Evolutionary conservation across 2,797 vertebrate species (phyloP).

Genomic region (Alcedo quadribrachys): DNA sequence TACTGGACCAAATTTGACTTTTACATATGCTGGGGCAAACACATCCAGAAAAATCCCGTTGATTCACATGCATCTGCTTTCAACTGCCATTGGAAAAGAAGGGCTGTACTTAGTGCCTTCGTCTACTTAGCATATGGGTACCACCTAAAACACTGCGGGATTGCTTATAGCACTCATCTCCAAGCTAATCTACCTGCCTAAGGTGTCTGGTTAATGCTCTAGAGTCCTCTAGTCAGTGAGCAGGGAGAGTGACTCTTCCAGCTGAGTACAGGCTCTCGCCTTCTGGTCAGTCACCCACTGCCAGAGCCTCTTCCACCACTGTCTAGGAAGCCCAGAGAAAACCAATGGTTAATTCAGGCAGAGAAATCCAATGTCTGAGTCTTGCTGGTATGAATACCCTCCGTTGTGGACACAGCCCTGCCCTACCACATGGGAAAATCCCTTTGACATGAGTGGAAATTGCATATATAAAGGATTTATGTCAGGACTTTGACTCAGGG

Average conservation of each 20-base stretch:
- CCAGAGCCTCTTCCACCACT: not conserved
- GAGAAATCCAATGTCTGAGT: not conserved
- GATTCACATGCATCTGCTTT: not conserved
- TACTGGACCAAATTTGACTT: not conserved
- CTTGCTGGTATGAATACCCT: not conserved
- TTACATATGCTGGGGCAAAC: not conserved
- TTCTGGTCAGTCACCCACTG: rapidly evolving
- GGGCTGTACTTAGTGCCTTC: not conserved
- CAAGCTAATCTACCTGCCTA: not conserved
- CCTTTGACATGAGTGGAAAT: conserved; percentile 27
- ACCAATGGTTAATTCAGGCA: not conserved
- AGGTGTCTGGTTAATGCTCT: not conserved
- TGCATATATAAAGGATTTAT: not conserved
- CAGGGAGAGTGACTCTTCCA: not conserved
- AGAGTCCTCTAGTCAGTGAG: not conserved
- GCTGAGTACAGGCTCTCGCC: not conserved
- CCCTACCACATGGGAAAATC: conserved; percentile 24
- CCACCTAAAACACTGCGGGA: not conserved
- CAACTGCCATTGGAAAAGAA: not conserved
- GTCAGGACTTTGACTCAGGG: not conserved
- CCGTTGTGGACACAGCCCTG: not conserved
- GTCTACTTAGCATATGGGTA: rapidly evolving
- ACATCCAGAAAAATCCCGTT: not conserved
- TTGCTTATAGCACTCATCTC: not conserved
- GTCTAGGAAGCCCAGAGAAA: not conserved